Base-by-base conservation (phyloP, 2,113 vertebrate species). In the Parotia lawesii region DNA sequence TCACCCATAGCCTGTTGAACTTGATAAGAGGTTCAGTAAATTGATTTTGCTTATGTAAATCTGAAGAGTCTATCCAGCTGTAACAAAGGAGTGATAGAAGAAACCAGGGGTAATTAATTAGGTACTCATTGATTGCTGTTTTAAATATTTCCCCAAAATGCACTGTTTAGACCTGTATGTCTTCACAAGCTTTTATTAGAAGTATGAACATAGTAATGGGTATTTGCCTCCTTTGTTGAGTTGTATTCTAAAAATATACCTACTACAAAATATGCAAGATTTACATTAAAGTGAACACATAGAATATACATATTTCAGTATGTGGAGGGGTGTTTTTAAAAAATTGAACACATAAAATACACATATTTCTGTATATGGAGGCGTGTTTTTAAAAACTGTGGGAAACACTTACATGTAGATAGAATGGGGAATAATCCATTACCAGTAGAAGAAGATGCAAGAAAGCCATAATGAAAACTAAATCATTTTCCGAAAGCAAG, bases 331-430 rank as follows among this genome's bases (percentile, higher is more conserved):
- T 73, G 35, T 85, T 94, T 94, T 60, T 37, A 40, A 93, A 87
- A 89, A 72, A 54, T 33, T 72, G 77, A 95, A 91, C 90, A 83
- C 80, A 71, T 92, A 94, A 95, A 97, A 97, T 93, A 64, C 64
- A 93, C 83, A 65, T 94, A 89, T 91, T 93, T 66, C 15, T 65
- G 45, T 58, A 87, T 69, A 53, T 37, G 37, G 35, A 86, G 20
- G 28, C 3, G 2, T 79, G 45, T 85, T 93, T 94, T 61, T 21
- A 47, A 91, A 81, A 62, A 60, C 71, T 88, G 76, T 20, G 62
- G 38, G 28, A 17, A 95, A 40, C 48, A 71, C 87, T 91, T 90
- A 79, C 38, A 57, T 76, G 28, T 87, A 86, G 87, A 66, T 70
- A 50, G 17, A 87, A 42, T 73, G 29, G 21, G 19, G 10, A 92